A percentile compares a stretch with the other conserved stretches of the same genome.
phyloP scores from a whole-genome alignment of 2,113 vertebrate genomes.

The Eublepharis macularius region DNA sequence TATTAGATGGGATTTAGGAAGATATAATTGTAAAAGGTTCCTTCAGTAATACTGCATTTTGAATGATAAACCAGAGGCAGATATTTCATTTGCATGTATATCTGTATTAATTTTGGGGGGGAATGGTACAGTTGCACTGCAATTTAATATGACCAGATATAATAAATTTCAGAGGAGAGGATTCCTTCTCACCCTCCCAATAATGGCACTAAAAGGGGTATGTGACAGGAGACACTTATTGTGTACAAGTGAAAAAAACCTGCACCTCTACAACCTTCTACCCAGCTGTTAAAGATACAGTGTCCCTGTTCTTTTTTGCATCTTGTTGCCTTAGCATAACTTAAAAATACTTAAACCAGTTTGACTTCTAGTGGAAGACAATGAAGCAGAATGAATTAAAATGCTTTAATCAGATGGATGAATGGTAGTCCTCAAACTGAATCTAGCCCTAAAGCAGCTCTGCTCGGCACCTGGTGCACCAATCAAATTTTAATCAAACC shows the following conservation, averaged over 20 bases:
- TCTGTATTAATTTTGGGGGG: no score
- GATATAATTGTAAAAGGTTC: background rate
- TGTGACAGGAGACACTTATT: background rate
- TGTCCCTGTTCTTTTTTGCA: background rate
- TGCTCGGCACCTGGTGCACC: no score
- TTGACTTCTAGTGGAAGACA: no score
- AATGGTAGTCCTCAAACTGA: background rate
- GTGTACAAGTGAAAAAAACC: background rate
- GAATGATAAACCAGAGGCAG: slow-evolving; percentile 35
- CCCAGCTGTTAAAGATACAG: background rate
- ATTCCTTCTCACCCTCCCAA: background rate
- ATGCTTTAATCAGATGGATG: no score
- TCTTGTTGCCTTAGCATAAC: no score
- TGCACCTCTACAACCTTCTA: background rate
- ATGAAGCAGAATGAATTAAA: no score
- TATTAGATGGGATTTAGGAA: slow-evolving; percentile 42
- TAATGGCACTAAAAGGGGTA: background rate
- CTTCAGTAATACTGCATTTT: slow-evolving; percentile 24
- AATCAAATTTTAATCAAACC: no score
- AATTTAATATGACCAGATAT: background rate
- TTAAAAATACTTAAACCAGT: no score
- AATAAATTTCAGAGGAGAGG: background rate
- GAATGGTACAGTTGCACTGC: background rate
- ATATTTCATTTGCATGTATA: slow-evolving; percentile 30
- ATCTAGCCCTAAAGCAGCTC: no score